Evolutionary conservation across 2,113 vertebrate species (phyloP), one percentile per base, ranked within the genome.

Genomic region (Jaculus jaculus): DNA sequence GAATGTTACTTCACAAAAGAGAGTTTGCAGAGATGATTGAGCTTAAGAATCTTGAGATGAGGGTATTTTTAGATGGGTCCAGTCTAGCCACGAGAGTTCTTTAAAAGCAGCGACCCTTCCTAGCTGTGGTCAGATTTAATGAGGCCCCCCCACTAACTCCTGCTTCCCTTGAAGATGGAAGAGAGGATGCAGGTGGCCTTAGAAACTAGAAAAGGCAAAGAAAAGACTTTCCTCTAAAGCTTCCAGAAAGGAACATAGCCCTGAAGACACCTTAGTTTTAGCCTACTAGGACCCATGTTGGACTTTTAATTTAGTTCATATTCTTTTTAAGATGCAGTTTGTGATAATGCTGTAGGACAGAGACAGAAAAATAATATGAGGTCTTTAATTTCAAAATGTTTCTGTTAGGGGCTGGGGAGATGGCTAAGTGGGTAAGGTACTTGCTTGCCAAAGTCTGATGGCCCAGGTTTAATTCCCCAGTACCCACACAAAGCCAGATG

Each of bases 321-420:
- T 15, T 61, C 42, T 71, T 71, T 90, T 82, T 69, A 69, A 90
- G 32, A 20, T 1, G 61, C 37, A 88, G 15, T 83, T 75, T 74
- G 61, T 80, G 34, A 75, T 47, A 47, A 66, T 24, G 87, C 63
- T 79, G 47, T 75, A 91, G 30, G 11, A 42, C 11, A 39, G 17
- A 7, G 79, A 66, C 7, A 94, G 61, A 78, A 88, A 95, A 92
- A 71, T 58, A 71, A 84, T 37, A 89, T 5, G 75, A 28, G 47
- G 51, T 68, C 32, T 84, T 94, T 85, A 65, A 93, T 66, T 95
- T 93, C 32, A 90, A 84, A 80, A 77, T 78, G 30, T 6, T 12
- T 37, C 47, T 78, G 93, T 94, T 61, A 87, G 85, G 54, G 54
- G 54, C 54, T 54, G 54, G 54, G 13, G 54, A 54, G 11, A 54